These are phyloP conservation scores for Drosophila pruinosa DNA, from an alignment of 1,140 invertebrate species.

Conservation along the genomic window DNA sequence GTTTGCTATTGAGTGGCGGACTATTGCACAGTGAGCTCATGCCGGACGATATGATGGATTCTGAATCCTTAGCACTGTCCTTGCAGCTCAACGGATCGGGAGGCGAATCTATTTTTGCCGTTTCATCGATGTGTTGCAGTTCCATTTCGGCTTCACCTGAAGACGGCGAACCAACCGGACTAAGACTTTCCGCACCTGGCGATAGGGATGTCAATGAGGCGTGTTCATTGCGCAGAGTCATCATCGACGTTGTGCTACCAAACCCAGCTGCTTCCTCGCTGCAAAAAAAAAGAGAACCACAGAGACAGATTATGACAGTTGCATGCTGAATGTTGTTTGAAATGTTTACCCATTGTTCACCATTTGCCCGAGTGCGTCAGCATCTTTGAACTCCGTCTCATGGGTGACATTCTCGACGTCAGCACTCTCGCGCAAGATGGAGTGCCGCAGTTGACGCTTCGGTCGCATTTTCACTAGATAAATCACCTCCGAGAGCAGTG, in stretches of 20 bases:
- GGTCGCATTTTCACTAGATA: constrained; percentile 86
- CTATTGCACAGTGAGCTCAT: constrained; percentile 79
- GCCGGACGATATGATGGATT: constrained; percentile 76
- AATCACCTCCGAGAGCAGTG: constrained; percentile 88
- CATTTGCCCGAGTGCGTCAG: constrained; percentile 29
- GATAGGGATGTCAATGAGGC: constrained; percentile 48
- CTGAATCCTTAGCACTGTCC: constrained; percentile 69
- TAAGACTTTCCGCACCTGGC: constrained; percentile 36
- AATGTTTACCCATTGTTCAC: constrained; percentile 29
- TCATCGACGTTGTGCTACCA: constrained; percentile 64
- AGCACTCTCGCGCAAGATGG: constrained; percentile 79
- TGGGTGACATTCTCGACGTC: constrained; percentile 69
- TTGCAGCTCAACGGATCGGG: constrained; percentile 57
- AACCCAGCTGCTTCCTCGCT: constrained; percentile 52
- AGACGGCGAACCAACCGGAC: constrained; percentile 60
- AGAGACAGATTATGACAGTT: neutral
- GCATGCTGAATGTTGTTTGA: neutral
- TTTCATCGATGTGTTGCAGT: constrained; percentile 14
- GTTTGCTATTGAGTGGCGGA: constrained; percentile 67
- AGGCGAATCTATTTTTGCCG: constrained; percentile 1
- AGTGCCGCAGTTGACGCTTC: constrained; percentile 74
- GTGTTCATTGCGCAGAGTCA: constrained; percentile 71
- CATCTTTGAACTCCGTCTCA: constrained; percentile 75
- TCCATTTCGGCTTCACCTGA: constrained; percentile 49
- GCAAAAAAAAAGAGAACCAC: no score